Conservation (phyloP, 1,140 invertebrate species). For the Drosophila bipectinata region DNA sequence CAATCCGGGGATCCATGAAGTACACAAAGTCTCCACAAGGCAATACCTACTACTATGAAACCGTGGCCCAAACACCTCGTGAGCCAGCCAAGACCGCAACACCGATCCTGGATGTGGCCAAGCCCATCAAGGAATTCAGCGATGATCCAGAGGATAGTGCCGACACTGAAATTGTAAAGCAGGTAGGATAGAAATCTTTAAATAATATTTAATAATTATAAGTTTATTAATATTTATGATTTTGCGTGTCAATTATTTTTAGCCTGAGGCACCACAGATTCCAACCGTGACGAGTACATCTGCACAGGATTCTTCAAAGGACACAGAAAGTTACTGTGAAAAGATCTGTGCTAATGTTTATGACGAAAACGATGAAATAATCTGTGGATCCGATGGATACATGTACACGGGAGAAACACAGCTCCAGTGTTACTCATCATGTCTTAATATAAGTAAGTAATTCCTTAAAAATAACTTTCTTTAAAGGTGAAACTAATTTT, state of each 20-base stretch:
- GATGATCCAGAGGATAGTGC: constrained; percentile 55
- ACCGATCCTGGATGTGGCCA: constrained; percentile 13
- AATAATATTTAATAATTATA: no score
- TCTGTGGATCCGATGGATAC: constrained; percentile 80
- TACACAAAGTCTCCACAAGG: constrained; percentile 62
- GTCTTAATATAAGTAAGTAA: constrained; percentile 72
- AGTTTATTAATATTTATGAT: no score
- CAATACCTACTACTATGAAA: constrained; percentile 60
- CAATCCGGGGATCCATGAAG: constrained; percentile 62
- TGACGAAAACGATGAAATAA: constrained; percentile 79
- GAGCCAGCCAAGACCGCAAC: constrained; percentile 23
- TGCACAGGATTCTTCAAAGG: constrained; percentile 42
- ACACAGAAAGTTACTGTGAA: constrained; percentile 75
- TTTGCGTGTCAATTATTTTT: not conserved
- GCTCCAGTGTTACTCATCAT: constrained; percentile 76
- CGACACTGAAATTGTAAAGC: constrained; percentile 37
- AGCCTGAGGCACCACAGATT: constrained; percentile 39
- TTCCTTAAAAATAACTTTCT: not conserved
- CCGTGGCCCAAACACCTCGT: constrained; percentile 35
- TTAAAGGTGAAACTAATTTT: not conserved
- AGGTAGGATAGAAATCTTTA: constrained; percentile 16
- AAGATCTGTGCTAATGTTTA: constrained; percentile 80
- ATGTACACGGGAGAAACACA: constrained; percentile 82
- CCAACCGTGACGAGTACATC: constrained; percentile 5
- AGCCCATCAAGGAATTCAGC: constrained; percentile 51